These are phyloP conservation scores for Styela plicata DNA, from an alignment of 23 tunicate species.

Conservation along the genomic window DNA sequence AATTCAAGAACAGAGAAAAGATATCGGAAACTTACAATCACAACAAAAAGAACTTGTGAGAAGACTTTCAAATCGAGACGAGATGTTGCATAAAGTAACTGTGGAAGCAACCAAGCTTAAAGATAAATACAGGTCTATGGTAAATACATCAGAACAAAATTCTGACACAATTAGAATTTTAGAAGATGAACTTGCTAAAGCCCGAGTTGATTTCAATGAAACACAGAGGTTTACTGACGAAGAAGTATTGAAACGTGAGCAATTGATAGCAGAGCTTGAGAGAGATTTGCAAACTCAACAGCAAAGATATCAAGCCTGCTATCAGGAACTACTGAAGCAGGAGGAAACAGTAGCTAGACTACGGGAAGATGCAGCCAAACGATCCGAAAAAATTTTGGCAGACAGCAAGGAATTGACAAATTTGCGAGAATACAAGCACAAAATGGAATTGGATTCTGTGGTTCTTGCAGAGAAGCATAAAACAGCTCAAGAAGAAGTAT, in stretches of 20 bases:
- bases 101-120: constrained; percentile 89
- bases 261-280: constrained; percentile 44
- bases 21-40: constrained; percentile 43
- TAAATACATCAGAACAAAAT: constrained; percentile 53
- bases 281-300: constrained; percentile 47
- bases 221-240: constrained; percentile 62
- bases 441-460: constrained; percentile 71
- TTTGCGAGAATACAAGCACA: constrained; percentile 71
- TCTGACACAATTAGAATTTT: constrained; percentile 71
- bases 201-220: constrained; percentile 78
- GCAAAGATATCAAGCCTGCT: constrained; percentile 72
- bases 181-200: constrained; percentile 80
- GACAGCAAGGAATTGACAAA: constrained; percentile 51
- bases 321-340: constrained; percentile 55
- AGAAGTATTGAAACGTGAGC: constrained; percentile 55
- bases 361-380: constrained; percentile 58
- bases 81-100: constrained; percentile 92
- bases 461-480: constrained; percentile 68
- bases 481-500: constrained; percentile 92
- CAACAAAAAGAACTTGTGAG: constrained; percentile 78
- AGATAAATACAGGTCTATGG: constrained; percentile 73
- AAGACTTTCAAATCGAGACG: constrained; percentile 70
- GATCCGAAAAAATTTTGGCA: constrained; percentile 41
- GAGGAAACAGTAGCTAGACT: constrained; percentile 64
- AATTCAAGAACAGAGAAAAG: constrained; percentile 23